Base-by-base conservation (phyloP, 53 echinoderm and acorn worm species). In the Patiria pectinifera region DNA sequence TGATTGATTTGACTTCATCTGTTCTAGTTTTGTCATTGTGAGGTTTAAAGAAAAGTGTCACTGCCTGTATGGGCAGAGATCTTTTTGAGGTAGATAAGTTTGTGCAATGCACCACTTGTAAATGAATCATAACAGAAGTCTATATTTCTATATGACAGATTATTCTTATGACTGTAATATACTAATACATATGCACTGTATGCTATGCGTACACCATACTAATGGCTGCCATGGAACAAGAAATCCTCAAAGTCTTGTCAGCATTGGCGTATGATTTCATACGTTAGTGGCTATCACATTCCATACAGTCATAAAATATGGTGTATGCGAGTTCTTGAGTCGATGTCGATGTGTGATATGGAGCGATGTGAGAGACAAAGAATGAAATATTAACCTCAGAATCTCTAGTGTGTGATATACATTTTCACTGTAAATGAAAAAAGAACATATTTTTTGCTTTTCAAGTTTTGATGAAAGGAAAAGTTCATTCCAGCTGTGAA, bases 41-140 rank as follows among this genome's bases (percentile, higher is more conserved):
- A 66, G 66, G 66, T 3, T 66, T 11, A 14, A 14, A 15, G 3
- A 66, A 18, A 15, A 66, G 66, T 14, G 4, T 66, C 3, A 5
- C 21, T 22, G 76, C 76, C 11, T n/a, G 76, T 7, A 76, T 11
- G 25, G 25, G 76, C 76, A 25, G 43, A 76, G 25, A 8, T 26
- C 26, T 2, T 26, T 24, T 79, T 79, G 24, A 46, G 80, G 46
- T 18, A 45, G 59, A 45, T 45, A 62, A 26, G 21, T 76, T 78
- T 88, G 88, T 88, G 88, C 88, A 88, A 88, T 88, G 88, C 78
- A 88, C 78, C 78, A 88, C 59, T 88, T 88, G 45, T 76, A 60
- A 88, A 78, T 88, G 59, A 87, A 44, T 26, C 53, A 35, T 15
- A 69, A 74, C 45, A 88, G 16, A 76, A 88, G 61, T 88, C n/a